A percentile compares a stretch with the other conserved stretches of the same genome.
These are phyloP conservation scores for Phycodurus eques DNA, from an alignment of 2,113 vertebrate species.

Conservation along the genomic window DNA sequence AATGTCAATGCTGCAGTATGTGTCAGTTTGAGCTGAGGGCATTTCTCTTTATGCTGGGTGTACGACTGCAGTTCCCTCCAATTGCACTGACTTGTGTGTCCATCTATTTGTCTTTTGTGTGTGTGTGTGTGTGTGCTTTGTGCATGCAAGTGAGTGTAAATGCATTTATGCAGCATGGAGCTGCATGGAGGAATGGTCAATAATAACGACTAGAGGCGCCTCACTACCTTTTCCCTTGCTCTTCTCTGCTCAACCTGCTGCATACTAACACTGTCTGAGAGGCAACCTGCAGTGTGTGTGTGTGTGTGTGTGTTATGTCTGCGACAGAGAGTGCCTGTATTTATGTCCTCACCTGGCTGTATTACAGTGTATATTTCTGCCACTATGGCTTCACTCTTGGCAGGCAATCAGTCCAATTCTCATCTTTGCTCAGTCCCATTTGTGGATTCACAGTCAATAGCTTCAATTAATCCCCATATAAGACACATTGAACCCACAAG, in stretches of 20 bases:
- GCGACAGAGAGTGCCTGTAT: conserved; percentile 12
- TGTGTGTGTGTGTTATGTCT: conserved; percentile 7
- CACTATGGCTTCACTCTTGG: conserved; percentile 41
- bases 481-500: conserved; percentile 41
- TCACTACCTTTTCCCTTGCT: conserved; percentile 48
- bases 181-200: conserved; percentile 58
- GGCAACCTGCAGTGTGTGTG: conserved; percentile 46
- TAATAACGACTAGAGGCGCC: conserved; percentile 65
- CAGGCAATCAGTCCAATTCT: conserved; percentile 36
- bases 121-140: conserved; percentile 13
- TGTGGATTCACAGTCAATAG: conserved; percentile 55
- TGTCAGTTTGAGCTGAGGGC: conserved; percentile 43
- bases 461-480: conserved; percentile 55
- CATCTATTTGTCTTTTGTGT: conserved; percentile 22
- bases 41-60: conserved; percentile 16
- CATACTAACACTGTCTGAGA: conserved; percentile 62
- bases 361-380: conserved; percentile 31
- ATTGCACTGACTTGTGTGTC: conserved; percentile 21
- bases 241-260: conserved; percentile 58
- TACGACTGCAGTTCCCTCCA: conserved; percentile 32
- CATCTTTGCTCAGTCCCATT: conserved; percentile 46
- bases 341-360: conserved; percentile 42
- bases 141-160: conserved; percentile 24
- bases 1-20: conserved; percentile 9
- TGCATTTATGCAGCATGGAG: conserved; percentile 49